Evolutionary conservation across 2,888 invertebrate genomes (phyloP).

Genomic region (Melangyna quadrimaculata): DNA sequence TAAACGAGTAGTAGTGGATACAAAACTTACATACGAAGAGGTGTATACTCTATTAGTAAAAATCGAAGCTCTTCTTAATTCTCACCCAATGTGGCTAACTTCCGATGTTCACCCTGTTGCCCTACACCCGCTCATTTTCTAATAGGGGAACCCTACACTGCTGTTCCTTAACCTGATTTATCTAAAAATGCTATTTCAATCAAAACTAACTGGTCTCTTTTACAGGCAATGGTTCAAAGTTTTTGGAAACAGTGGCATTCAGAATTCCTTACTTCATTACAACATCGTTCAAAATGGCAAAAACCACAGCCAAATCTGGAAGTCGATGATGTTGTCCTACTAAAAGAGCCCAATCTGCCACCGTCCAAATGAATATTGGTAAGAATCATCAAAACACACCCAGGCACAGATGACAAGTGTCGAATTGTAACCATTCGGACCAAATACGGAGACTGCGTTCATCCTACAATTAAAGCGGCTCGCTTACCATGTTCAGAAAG

Average conservation of each 20-base stretch:
- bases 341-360: too few species aligned
- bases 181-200: not conserved
- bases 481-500: not conserved
- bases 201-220: not conserved
- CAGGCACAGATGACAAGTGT: not conserved
- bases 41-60: not conserved
- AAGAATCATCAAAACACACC: too few species aligned
- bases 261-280: not conserved
- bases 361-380: too few species aligned
- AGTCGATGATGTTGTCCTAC: not conserved
- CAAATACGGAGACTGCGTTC: not conserved
- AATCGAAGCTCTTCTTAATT: not conserved
- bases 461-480: not conserved
- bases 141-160: not conserved
- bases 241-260: not conserved
- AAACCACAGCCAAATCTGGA: not conserved
- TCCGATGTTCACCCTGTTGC: conserved; percentile 2
- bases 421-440: not conserved
- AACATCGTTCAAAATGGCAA: not conserved
- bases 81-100: not conserved
- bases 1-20: not conserved
- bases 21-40: too few species aligned
- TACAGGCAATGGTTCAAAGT: not conserved
- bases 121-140: conserved; percentile 1
- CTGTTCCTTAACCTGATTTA: conserved; percentile 4